Evolutionary conservation across 2,113 vertebrate genomes (phyloP).

Genomic region (Gasterosteus aculeatus): DNA sequence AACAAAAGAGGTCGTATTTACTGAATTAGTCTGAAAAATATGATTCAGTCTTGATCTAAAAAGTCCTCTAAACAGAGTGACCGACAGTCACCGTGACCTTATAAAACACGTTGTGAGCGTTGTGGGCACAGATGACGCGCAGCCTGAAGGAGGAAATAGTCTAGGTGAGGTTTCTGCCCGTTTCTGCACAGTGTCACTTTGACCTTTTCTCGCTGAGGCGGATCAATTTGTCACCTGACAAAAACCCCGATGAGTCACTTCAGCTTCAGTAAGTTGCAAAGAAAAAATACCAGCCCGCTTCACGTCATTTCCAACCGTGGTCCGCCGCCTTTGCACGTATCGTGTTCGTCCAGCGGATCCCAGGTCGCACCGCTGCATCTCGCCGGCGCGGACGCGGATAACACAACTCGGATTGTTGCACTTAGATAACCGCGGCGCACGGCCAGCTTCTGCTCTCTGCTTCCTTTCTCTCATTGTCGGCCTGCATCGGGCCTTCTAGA

Average conservation of each 20-base stretch:
- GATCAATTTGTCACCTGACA: constrained; percentile 8
- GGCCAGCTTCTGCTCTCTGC: constrained; percentile 64
- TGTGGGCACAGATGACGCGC: constrained; percentile 37
- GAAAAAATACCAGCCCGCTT: not conserved
- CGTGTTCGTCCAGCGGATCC: too few relatives aligned
- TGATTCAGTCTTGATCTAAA: not conserved
- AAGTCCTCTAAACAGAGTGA: not conserved
- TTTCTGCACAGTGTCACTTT: constrained; percentile 33
- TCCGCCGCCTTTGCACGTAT: too few relatives aligned
- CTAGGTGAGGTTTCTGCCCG: constrained; percentile 31
- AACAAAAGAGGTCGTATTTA: not conserved
- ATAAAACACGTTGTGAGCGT: not conserved
- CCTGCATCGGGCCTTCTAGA: constrained; percentile 66
- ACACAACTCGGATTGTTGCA: constrained; percentile 38
- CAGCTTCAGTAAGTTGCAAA: not conserved
- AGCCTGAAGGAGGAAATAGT: constrained; percentile 24
- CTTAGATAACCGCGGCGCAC: constrained; percentile 48
- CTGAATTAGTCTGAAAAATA: not conserved
- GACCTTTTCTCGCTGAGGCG: constrained; percentile 25
- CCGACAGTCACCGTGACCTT: constrained; percentile 34
- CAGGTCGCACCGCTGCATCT: constrained; percentile 20
- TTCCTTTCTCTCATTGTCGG: constrained; percentile 68
- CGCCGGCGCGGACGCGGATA: not conserved
- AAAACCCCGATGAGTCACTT: constrained; percentile 23
- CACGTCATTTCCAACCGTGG: not conserved